Conservation (phyloP, 2,888 invertebrate genomes). For the Chymomyza caudatula region DNA sequence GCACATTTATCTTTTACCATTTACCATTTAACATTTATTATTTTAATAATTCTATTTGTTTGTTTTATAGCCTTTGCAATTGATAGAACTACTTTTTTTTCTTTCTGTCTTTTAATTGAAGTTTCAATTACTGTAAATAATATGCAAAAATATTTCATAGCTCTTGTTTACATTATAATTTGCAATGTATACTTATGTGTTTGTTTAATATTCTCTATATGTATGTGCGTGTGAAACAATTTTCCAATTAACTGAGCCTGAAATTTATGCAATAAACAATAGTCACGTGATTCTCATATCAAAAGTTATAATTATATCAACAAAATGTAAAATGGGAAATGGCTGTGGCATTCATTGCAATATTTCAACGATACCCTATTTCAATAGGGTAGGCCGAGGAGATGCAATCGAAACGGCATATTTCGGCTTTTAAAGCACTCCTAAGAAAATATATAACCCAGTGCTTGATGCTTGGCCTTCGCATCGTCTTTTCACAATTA, state of each 20-base stretch:
- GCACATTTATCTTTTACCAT: background rate
- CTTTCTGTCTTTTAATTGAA: background rate
- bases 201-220: slow-evolving; percentile 9
- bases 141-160: background rate
- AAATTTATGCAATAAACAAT: background rate
- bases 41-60: background rate
- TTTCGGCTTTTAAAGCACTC: too few species aligned
- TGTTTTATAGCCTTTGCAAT: background rate
- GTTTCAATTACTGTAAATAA: background rate
- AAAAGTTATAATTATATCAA: background rate
- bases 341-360: too few species aligned
- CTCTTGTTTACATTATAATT: background rate
- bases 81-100: slow-evolving; percentile 19
- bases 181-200: background rate
- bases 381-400: too few species aligned
- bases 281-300: background rate
- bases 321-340: background rate
- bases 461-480: too few species aligned
- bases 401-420: too few species aligned
- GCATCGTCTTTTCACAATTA: too few species aligned
- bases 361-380: too few species aligned
- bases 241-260: background rate
- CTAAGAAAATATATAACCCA: too few species aligned
- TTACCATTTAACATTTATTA: background rate
- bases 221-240: slow-evolving; percentile 17